A percentile compares a stretch with the other conserved stretches of the same genome.
These are phyloP conservation scores for Coracopsis vasa DNA, from an alignment of 2,113 vertebrate species.

Conservation along the genomic window DNA sequence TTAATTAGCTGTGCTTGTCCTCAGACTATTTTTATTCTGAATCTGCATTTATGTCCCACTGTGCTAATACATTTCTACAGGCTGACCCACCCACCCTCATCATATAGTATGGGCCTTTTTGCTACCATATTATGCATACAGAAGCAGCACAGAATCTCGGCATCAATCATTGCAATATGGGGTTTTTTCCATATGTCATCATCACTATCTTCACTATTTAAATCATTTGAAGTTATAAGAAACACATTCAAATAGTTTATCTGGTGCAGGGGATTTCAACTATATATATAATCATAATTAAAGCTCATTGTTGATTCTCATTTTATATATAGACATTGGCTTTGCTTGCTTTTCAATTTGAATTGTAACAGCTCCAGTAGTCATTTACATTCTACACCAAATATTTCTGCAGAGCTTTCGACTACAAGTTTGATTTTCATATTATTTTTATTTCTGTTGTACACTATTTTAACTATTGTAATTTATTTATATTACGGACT, in stretches of 20 bases:
- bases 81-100: background rate
- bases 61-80: background rate
- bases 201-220: background rate
- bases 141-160: background rate
- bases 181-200: background rate
- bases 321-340: background rate
- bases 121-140: background rate
- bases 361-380: background rate
- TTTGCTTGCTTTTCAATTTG: background rate
- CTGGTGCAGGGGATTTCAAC: background rate
- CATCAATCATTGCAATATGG: background rate
- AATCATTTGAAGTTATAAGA: background rate
- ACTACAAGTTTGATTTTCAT: background rate
- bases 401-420: background rate
- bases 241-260: background rate
- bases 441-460: background rate
- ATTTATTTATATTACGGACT: background rate
- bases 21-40: background rate
- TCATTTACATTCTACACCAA: background rate
- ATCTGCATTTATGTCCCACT: background rate
- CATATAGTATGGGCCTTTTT: background rate
- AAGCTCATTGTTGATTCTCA: background rate
- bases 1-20: background rate
- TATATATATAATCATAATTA: background rate
- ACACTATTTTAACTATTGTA: background rate